Base-by-base conservation (phyloP, 2,113 vertebrate genomes). In the Falco punctatus region DNA sequence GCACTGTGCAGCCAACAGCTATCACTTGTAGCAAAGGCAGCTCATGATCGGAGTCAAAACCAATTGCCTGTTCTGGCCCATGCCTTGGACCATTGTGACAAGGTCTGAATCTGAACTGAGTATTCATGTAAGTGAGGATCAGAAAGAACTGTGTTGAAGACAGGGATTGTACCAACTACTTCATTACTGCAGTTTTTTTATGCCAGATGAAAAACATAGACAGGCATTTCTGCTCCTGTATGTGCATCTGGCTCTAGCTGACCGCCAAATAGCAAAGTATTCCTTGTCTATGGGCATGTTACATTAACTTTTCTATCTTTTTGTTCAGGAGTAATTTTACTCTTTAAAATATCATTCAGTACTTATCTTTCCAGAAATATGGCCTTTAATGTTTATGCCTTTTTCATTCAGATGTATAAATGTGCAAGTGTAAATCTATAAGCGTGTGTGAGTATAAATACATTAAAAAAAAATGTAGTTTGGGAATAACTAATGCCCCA, bases 1-100 rank as follows among this genome's bases (percentile, higher is more conserved):
- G 44, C 7, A 0, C 44, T 20, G 5, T 15, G 21, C 15, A 46
- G 44, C 65, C 57, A 18, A 4, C 16, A 1, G 19, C 27, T 0
- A 0, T 22, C 3, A 0, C 4, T 15, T n/a, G 30, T 40, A 67
- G 65, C 28, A n/a, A 15, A 78, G 83, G 70, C 65, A 54, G 73
- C 69, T 81, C 1, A 1, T 33, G n/a, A 4, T 59, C 13, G 42
- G 54, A 44, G 51, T 44, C 79, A 64, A 15, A 66, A 52, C 3
- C 23, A 4, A 5, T 42, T 54, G 38, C 13, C 19, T 32, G 17
- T 55, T 72, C 35, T 80, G 38, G 28, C 19, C 46, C 33, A 1
- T 58, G 38, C 35, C 48, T 30, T 66, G 81, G 71, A 8, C 20
- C 0, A 0, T 3, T 21, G 75, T 55, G 55, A 18, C 69, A 18